Base-by-base conservation (phyloP, 1,140 invertebrate genomes). In the Sminthurinus signatus region DNA sequence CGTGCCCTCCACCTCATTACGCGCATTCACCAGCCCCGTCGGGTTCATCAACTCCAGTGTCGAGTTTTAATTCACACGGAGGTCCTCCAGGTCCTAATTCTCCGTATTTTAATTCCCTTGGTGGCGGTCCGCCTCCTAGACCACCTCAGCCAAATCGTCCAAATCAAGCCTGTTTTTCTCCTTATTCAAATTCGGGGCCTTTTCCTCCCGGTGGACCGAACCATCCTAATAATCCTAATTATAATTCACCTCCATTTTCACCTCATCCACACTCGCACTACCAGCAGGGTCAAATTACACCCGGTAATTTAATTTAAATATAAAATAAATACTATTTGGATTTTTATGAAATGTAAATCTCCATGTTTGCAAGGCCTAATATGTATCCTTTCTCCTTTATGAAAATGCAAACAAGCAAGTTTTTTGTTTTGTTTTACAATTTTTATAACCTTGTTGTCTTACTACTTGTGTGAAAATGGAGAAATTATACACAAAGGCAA, bases 1-100 rank as follows among this genome's bases (percentile, higher is more conserved):
- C 71, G 28, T 69, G 65, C 55, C 71, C 71, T 52, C 50, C 72
- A 60, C 50, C 85, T 17, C 85, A 87, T 73, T 87, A 87, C 74
- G 86, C 84, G 64, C 85, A 85, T 27, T 87, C 85, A 29, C 86
- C 86, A 48, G 86, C 85, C 54, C 85, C 85, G 2, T 86, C 84
- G 28, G 86, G 85, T n/a, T 86, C 85, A 42, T 86, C 85, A 17
- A 87, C 85, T 31, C 85, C 85, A 2, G 64, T 69, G 39, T n/a
- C n/a, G n/a, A 62, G 70, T 52, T 68, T 69, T 56, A 68, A 67
- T 43, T 70, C 68, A 54, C 68, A 68, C 66, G 68, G 68, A 27
- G 69, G 63, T n/a, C 71, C 58, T 52, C 68, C 57, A 15, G 58
- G 52, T 43, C 69, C 67, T 27, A 60, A 82, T 81, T 44, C 80